Evolutionary conservation across 2,888 invertebrate genomes (phyloP), one percentile per base, ranked within the genome.

Genomic region (Octodonta nipae): DNA sequence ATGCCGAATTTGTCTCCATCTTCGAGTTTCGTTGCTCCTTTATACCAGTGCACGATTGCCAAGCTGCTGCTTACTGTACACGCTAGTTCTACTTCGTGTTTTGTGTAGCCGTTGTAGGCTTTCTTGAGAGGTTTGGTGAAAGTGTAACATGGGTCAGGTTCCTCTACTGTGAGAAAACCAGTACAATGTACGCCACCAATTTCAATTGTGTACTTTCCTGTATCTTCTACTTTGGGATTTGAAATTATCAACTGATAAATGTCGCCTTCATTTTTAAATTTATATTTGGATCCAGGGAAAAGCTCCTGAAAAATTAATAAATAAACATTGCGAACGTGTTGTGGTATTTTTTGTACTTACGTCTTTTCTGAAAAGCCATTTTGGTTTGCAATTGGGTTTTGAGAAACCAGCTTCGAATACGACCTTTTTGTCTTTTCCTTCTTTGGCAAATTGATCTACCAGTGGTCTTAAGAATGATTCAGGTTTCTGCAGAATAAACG

Each of bases 401-500:
- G 91, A 87, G 68, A 96, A 99, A 58, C 84, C 82, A 40, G 86
- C 88, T 62, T 89, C 88, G 56, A 98, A 92, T 24, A 75, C 72
- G 45, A 89, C 87, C 64, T 88, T 87, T 63, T 91, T 92, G 64
- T 95, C 93, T 64, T 92, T 91, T 50, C 93, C 86, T 74, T 96
- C 86, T 63, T 89, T 84, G 46, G 86, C 86, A 58, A 82, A 83
- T 66, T 87, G 82, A 68, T 96, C 95, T 53, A 91, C 79, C 55
- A 96, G 70, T 40, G 92, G 92, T 63, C 86, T 88, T 62, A 92
- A 72, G 78, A 92, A 96, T 40, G 80, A 73, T 53, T 92, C 92
- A 70, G 77, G 79, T 80, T 92, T 92, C 91, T 92, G 56, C 45
- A 55, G 50, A 46, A 47, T 52, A n/a, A n/a, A n/a, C n/a, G n/a